Evolutionary conservation across 2,888 invertebrate species (phyloP).

Genomic region (Lithophane ornitopus): DNA sequence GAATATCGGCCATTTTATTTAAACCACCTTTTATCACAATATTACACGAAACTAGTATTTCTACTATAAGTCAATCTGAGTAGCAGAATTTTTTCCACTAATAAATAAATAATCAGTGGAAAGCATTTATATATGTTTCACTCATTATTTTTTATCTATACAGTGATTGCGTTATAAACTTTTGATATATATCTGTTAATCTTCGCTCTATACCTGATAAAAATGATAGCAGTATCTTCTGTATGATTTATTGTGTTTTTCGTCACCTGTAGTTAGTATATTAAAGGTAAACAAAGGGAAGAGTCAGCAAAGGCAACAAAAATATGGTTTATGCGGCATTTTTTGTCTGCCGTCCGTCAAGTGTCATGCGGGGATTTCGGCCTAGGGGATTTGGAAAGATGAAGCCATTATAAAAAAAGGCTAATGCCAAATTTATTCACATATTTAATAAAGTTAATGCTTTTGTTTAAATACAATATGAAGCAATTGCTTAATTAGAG

Average conservation of each 20-base stretch:
- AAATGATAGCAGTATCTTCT: slow-evolving; percentile 11
- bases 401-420: slow-evolving; percentile 21
- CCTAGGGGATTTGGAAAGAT: slow-evolving; percentile 42
- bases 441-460: slow-evolving; percentile 23
- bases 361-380: slow-evolving; percentile 58
- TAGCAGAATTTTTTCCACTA: slow-evolving; percentile 21
- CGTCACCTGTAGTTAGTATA: slow-evolving; percentile 5
- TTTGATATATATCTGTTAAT: slow-evolving; percentile 38
- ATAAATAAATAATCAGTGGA: slow-evolving; percentile 24
- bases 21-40: slow-evolving; percentile 31
- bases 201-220: slow-evolving; percentile 21
- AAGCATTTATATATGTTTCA: slow-evolving; percentile 49
- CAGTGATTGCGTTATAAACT: slow-evolving; percentile 42
- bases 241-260: not conserved
- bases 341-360: slow-evolving; percentile 59
- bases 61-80: slow-evolving; percentile 11
- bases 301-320: not conserved
- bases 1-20: slow-evolving; percentile 62
- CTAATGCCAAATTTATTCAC: slow-evolving; percentile 16
- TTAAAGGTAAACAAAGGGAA: slow-evolving; percentile 32
- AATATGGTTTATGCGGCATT: slow-evolving; percentile 42
- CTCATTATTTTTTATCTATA: slow-evolving; percentile 40
- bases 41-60: slow-evolving; percentile 11
- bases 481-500: slow-evolving; percentile 37
- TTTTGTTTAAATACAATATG: slow-evolving; percentile 19